Evolutionary conservation across 2,888 invertebrate species (phyloP).

Genomic region (Mactromeris polynyma): DNA sequence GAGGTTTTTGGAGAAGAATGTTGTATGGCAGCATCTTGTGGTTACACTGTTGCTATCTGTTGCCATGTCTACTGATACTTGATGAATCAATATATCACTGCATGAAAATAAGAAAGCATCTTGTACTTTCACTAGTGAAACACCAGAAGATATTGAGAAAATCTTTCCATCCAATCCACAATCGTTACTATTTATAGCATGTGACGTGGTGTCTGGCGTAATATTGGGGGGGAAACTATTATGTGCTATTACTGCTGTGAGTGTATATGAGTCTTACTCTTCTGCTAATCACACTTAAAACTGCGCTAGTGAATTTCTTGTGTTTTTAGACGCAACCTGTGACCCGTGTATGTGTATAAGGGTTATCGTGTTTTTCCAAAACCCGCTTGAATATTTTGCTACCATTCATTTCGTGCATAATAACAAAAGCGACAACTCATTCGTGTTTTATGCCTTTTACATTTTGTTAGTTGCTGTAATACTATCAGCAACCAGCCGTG

Average conservation of each 20-base stretch:
- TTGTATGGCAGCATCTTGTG: background rate
- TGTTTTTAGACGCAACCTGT: conserved; percentile 3
- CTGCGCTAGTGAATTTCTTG: background rate
- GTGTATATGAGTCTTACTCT: background rate
- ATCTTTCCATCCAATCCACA: conserved; percentile 37
- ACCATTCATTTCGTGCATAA: conserved; percentile 22
- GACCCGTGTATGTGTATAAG: background rate
- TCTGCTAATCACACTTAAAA: conserved; percentile 1
- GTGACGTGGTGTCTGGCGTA: conserved; percentile 65
- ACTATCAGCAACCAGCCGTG: conserved; percentile 15
- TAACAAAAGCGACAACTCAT: conserved; percentile 37
- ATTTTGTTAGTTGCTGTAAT: conserved; percentile 11
- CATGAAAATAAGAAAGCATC: conserved; percentile 7
- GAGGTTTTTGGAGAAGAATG: background rate
- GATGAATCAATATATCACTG: conserved; percentile 17
- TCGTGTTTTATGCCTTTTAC: conserved; percentile 39
- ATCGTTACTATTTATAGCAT: conserved; percentile 54
- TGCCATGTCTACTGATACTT: background rate
- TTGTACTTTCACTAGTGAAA: conserved; percentile 27
- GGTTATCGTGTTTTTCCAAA: background rate
- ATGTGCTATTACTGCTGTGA: background rate
- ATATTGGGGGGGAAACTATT: conserved; percentile 9
- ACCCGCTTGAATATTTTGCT: conserved; percentile 4
- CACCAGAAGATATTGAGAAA: conserved; percentile 31
- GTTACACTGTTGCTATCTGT: conserved; percentile 3